Evolutionary conservation across 2,888 invertebrate genomes (phyloP).

Genomic region (Cephus sareptanus): DNA sequence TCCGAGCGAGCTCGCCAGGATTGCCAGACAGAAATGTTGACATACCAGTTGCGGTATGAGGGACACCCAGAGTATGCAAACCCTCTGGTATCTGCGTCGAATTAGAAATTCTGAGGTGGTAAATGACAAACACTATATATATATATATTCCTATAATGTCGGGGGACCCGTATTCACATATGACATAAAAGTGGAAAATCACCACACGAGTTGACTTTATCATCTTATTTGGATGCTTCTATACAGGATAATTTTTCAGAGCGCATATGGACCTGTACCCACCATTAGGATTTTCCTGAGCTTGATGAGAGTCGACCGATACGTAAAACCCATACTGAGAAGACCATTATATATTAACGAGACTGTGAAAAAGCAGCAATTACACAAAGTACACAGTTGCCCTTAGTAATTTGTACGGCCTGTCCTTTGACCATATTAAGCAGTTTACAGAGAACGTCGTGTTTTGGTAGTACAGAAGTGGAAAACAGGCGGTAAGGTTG

Average conservation of each 20-base stretch:
- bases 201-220: background rate
- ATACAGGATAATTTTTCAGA: background rate
- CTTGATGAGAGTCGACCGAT: background rate
- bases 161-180: background rate
- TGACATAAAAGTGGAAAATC: background rate
- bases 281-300: background rate
- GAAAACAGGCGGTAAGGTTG: background rate
- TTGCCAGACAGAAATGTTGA: slow-evolving; percentile 27
- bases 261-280: background rate
- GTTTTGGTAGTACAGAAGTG: background rate
- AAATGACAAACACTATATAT: background rate
- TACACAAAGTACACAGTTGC: background rate
- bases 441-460: background rate
- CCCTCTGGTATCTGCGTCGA: slow-evolving; percentile 21
- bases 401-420: background rate
- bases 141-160: background rate
- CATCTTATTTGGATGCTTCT: background rate
- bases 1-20: background rate
- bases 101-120: background rate
- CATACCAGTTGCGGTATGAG: slow-evolving; percentile 29
- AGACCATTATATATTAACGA: background rate
- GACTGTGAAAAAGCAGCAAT: background rate
- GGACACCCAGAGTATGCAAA: slow-evolving; percentile 38
- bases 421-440: background rate
- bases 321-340: background rate